Evolutionary conservation across 2,113 vertebrate species (phyloP).

Genomic region (Callocephalon fimbriatum): DNA sequence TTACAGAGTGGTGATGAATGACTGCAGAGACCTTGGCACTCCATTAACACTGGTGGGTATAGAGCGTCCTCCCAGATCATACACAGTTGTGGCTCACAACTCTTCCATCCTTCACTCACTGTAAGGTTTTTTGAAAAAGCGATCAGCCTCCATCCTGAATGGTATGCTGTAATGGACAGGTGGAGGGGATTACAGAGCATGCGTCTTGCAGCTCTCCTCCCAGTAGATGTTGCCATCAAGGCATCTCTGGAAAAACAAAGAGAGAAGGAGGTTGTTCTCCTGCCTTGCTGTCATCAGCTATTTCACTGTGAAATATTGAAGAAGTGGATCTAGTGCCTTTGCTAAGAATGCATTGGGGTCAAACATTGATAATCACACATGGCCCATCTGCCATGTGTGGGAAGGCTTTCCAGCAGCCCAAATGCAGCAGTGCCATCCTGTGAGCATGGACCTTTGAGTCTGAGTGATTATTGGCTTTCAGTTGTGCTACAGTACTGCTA

Average conservation of each 20-base stretch:
- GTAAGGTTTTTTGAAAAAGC: not conserved
- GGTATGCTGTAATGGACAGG: not conserved
- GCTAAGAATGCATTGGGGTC: not conserved
- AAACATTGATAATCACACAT: not conserved
- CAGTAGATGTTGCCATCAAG: not conserved
- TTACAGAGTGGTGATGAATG: not conserved
- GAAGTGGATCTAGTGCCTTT: not conserved
- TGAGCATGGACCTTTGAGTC: not conserved
- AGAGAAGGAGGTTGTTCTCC: not conserved
- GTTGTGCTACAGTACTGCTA: not conserved
- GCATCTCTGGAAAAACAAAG: not conserved
- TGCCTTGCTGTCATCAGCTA: not conserved
- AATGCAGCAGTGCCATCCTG: not conserved
- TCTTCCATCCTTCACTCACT: not conserved
- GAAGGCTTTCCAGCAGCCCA: not conserved
- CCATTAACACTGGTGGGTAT: not conserved
- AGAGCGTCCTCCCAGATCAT: not conserved
- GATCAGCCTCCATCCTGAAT: not conserved
- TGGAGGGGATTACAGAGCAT: not conserved
- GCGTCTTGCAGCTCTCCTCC: not conserved
- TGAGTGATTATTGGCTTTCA: not conserved
- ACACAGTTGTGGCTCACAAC: not conserved
- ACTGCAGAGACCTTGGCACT: not conserved
- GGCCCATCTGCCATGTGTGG: not conserved
- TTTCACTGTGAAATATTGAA: not conserved